Conservation (phyloP, 2,888 invertebrate species). For the Epistrophe grossulariae region DNA sequence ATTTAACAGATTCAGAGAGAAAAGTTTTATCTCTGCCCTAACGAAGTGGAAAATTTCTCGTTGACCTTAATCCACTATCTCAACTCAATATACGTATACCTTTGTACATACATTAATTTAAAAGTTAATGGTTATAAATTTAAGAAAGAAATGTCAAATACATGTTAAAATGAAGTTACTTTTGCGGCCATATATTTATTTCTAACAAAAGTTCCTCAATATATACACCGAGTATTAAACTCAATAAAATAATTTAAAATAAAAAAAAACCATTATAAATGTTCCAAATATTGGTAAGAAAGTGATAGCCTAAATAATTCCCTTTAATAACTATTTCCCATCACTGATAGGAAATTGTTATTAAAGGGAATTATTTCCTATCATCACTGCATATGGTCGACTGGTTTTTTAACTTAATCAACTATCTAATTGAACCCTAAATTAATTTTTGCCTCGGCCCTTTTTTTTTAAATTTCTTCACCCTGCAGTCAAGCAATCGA, state of each 20-base stretch:
- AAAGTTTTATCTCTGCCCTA: neutral
- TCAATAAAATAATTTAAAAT: too few relatives aligned
- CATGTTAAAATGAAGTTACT: too few relatives aligned
- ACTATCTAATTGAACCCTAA: conserved; percentile 30
- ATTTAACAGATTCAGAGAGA: neutral
- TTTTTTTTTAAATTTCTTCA: conserved; percentile 11
- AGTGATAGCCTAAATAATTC: too few relatives aligned
- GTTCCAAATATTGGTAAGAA: too few relatives aligned
- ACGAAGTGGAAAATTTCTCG: neutral
- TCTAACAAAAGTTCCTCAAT: too few relatives aligned
- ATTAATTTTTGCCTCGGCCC: conserved; percentile 2
- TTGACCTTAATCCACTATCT: neutral
- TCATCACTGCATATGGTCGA: conserved; percentile 7
- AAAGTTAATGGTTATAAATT: neutral
- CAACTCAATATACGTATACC: too few relatives aligned
- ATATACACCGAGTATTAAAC: too few relatives aligned
- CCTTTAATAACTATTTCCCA: too few relatives aligned
- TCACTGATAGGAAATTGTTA: neutral
- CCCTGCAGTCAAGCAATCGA: conserved; percentile 55
- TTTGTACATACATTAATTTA: neutral
- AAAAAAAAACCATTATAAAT: too few relatives aligned
- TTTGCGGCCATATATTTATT: too few relatives aligned
- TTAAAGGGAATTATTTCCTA: neutral
- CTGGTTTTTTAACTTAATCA: conserved; percentile 22
- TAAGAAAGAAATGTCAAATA: neutral